phyloP scores from a whole-genome alignment of 2,888 invertebrate species.

The Melinaea marsaeus region DNA sequence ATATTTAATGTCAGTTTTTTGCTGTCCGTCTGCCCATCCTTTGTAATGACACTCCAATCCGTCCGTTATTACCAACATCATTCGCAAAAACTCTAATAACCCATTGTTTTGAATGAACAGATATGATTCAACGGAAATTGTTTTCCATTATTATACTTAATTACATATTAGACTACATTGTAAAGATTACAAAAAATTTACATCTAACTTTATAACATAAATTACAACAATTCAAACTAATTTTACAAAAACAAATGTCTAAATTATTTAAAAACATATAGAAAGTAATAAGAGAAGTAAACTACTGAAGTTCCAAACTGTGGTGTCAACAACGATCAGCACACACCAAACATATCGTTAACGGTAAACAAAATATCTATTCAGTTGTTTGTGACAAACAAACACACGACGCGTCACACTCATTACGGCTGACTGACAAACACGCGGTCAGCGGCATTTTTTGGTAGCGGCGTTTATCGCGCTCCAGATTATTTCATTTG shows the following conservation, averaged over 20 bases:
- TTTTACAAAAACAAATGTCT: not conserved
- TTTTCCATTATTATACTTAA: not conserved
- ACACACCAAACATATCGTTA: conserved; percentile 21
- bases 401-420: conserved; percentile 30
- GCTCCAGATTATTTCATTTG: no score
- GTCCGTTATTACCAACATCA: conserved; percentile 42
- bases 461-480: no score
- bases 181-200: not conserved
- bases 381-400: conserved; percentile 32
- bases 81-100: conserved; percentile 61
- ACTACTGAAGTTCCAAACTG: not conserved
- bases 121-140: conserved; percentile 18
- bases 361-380: conserved; percentile 30
- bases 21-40: conserved; percentile 38
- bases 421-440: conserved; percentile 22
- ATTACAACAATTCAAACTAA: not conserved
- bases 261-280: not conserved
- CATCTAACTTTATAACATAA: not conserved
- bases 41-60: conserved; percentile 40
- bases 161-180: not conserved
- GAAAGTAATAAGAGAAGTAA: not conserved
- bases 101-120: conserved; percentile 49
- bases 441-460: conserved; percentile 10
- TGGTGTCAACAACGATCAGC: conserved; percentile 19
- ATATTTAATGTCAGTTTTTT: conserved; percentile 18